Evolutionary conservation across 2,888 invertebrate genomes (phyloP), one percentile per base, ranked within the genome.

Genomic region (Leptinotarsa juncta): DNA sequence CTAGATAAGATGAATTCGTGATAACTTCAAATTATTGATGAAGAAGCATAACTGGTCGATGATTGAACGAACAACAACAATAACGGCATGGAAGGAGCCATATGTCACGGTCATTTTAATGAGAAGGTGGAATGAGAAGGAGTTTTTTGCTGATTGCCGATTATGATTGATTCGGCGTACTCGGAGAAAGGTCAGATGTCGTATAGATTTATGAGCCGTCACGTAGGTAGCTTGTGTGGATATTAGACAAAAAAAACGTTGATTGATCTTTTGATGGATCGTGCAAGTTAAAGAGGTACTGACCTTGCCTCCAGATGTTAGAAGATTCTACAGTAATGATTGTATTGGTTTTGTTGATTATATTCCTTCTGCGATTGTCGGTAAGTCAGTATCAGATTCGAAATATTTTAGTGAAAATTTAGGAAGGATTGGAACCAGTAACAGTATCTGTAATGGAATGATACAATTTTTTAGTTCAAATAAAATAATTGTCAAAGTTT

Each of bases 51-150:
- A 62, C 16, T 32, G 62, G 42, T 12, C 32, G 62, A 62, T 62
- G 62, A 62, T 62, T 62, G 62, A 62, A n/a, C n/a, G 62, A n/a
- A 42, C 62, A 62, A 42, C 62, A 42, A 62, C 62, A 62, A 62
- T 62, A 62, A 32, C 10, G 20, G 62, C 62, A 62, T 62, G 62
- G 62, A 62, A 62, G 62, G 10, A 62, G 62, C 62, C 62, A 62
- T 62, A 62, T 62, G 62, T 62, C 62, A 62, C 62, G 62, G 62
- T 62, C 62, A 62, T 62, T 62, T n/a, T 62, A 42, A 62, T 62
- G 62, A 42, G 62, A 62, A 62, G 42, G 42, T 10, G 10, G 62
- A 62, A 42, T 26, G 42, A 32, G 62, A 62, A 62, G 26, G 16
- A 62, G 42, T 42, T 62, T 62, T 62, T 42, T n/a, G 62, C 62